phyloP scores from a whole-genome alignment of 2,888 invertebrate species.

The Phasia obesa region DNA sequence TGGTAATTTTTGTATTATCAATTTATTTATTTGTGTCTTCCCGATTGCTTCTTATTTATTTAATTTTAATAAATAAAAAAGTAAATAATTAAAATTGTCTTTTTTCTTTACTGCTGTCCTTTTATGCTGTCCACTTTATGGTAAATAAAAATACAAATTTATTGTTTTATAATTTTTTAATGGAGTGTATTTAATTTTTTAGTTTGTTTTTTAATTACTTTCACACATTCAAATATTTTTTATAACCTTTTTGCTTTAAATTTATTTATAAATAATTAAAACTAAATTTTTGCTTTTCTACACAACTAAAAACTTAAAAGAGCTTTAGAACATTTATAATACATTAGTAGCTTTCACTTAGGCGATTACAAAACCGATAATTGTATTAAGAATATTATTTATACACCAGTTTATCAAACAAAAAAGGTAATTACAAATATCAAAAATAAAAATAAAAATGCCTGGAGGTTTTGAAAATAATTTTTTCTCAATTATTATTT shows the following conservation, averaged over 20 bases:
- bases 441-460: constrained; percentile 5
- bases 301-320: constrained; percentile 64
- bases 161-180: constrained; percentile 54
- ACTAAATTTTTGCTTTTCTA: constrained; percentile 57
- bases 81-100: too few relatives aligned
- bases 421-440: constrained; percentile 7
- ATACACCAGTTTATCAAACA: constrained; percentile 16
- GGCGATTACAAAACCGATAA: constrained; percentile 22
- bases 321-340: constrained; percentile 41
- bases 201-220: constrained; percentile 45
- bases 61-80: too few relatives aligned
- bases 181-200: constrained; percentile 62
- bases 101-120: too few relatives aligned
- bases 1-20: too few relatives aligned
- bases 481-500: background rate
- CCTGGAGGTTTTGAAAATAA: background rate
- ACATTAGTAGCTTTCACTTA: constrained; percentile 52
- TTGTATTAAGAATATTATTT: constrained; percentile 17
- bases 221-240: constrained; percentile 52
- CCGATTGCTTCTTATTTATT: too few relatives aligned
- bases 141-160: constrained; percentile 20
- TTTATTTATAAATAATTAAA: constrained; percentile 61
- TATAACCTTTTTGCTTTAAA: constrained; percentile 35
- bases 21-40: too few relatives aligned
- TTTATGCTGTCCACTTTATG: too few relatives aligned